Percentiles rank a stretch among this genome's conserved stretches.
phyloP scores from a whole-genome alignment of 2,888 invertebrate genomes.

The Endomychus coccineus region DNA sequence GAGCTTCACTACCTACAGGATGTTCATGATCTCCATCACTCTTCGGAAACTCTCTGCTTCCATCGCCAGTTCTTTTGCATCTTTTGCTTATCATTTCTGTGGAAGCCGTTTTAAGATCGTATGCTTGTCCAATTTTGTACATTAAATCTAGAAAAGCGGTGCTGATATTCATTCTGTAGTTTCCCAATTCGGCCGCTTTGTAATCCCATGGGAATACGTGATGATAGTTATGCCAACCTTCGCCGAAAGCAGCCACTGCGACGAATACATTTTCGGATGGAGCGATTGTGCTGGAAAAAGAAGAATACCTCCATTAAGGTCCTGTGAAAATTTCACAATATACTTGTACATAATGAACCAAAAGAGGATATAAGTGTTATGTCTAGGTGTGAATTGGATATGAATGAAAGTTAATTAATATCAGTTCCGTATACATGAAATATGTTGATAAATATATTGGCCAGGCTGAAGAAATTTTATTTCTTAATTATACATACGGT shows the following conservation, averaged over 20 bases:
- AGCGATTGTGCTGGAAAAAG: constrained; percentile 61
- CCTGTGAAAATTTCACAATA: no score
- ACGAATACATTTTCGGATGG: constrained; percentile 72
- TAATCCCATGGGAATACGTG: constrained; percentile 93
- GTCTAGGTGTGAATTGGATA: no score
- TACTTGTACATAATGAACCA: no score
- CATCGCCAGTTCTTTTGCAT: constrained; percentile 67
- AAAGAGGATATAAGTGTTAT: no score
- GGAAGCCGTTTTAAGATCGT: constrained; percentile 72
- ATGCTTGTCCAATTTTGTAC: constrained; percentile 62
- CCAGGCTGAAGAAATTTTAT: no score
- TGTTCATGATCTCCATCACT: constrained; percentile 41
- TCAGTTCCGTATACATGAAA: no score
- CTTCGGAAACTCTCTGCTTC: constrained; percentile 34
- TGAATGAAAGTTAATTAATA: no score
- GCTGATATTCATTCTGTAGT: constrained; percentile 34
- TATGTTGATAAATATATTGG: no score
- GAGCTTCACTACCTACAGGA: constrained; percentile 46
- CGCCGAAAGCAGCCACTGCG: constrained; percentile 66
- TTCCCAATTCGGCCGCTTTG: constrained; percentile 79
- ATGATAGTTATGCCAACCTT: constrained; percentile 94
- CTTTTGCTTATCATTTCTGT: constrained; percentile 62
- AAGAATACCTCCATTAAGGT: no score
- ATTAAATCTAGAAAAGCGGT: constrained; percentile 36
- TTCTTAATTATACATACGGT: no score